These are phyloP conservation scores for Scolopax mira DNA, from an alignment of 2,113 vertebrate species.

Conservation along the genomic window DNA sequence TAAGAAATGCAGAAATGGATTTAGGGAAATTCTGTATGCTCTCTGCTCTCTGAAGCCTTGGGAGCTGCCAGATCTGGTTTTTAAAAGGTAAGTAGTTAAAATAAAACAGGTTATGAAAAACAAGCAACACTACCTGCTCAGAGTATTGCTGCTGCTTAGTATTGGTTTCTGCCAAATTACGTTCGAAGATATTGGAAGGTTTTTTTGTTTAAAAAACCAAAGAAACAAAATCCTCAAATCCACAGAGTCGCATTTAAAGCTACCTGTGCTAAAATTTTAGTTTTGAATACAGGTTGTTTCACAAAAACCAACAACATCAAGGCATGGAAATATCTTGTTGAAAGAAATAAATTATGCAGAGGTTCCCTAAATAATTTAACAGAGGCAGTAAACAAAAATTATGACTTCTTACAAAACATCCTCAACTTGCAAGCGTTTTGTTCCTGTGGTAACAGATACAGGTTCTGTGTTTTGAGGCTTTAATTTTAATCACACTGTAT, in stretches of 20 bases:
- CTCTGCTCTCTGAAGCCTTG: not conserved
- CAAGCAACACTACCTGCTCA: not conserved
- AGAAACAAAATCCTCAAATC: not conserved
- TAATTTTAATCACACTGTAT: not conserved
- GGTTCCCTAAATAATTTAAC: constrained; percentile 41
- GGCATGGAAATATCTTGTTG: not conserved
- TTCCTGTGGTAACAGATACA: not conserved
- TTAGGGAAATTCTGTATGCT: not conserved
- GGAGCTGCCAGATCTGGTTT: not conserved
- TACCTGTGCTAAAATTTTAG: not conserved
- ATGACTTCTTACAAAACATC: not conserved
- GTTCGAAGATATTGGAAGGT: not conserved
- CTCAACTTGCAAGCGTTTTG: not conserved
- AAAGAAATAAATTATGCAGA: constrained; percentile 45
- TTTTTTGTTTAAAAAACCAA: not conserved
- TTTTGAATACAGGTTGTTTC: not conserved
- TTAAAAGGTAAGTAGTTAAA: not conserved
- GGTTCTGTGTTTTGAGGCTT: not conserved
- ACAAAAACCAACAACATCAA: not conserved
- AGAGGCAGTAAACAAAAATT: constrained; percentile 6
- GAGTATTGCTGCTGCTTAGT: not conserved
- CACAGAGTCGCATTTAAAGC: not conserved
- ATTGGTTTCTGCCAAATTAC: not conserved
- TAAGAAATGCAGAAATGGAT: not conserved
- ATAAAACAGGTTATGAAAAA: not conserved